Percentiles rank a stretch among this genome's conserved stretches.
phyloP scores from a whole-genome alignment of 2,797 vertebrate genomes.

The Sebastes cheni region DNA sequence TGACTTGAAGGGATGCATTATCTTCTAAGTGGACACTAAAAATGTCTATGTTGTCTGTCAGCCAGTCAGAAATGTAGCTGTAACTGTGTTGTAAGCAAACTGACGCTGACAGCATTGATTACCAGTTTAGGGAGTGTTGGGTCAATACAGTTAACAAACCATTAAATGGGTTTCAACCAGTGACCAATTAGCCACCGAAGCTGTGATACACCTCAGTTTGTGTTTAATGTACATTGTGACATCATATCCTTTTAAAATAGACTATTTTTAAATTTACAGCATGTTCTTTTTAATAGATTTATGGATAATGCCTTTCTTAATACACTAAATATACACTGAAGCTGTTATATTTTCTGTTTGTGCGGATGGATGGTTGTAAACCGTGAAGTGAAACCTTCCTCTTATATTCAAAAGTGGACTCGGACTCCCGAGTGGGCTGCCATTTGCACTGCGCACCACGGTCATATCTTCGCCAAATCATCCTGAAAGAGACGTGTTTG shows the following conservation, averaged over 20 bases:
- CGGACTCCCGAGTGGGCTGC: constrained; percentile 49
- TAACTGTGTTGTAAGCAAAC: constrained; percentile 1
- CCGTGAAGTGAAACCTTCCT: neutral
- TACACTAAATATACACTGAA: neutral
- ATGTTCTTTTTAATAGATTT: neutral
- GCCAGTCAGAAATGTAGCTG: constrained; percentile 20
- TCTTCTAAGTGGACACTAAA: constrained; percentile 27
- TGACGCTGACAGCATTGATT: constrained; percentile 42
- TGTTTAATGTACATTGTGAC: neutral
- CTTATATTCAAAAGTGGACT: constrained; percentile 18
- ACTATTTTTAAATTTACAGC: neutral
- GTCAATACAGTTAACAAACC: constrained; percentile 55
- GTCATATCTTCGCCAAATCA: constrained; percentile 56
- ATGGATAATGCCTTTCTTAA: neutral
- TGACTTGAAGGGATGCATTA: constrained; percentile 19
- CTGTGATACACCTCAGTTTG: constrained; percentile 12
- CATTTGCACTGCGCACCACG: constrained; percentile 51
- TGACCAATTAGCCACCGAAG: constrained; percentile 32
- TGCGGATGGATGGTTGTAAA: neutral
- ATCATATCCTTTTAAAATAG: neutral
- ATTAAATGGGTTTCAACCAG: constrained; percentile 39
- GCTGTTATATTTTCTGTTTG: neutral
- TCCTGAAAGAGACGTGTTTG: constrained; percentile 63
- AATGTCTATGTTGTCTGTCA: constrained; percentile 24
- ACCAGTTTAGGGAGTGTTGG: constrained; percentile 12